These are phyloP conservation scores for Electrona antarctica DNA, from an alignment of 2,113 vertebrate species.

Conservation along the genomic window DNA sequence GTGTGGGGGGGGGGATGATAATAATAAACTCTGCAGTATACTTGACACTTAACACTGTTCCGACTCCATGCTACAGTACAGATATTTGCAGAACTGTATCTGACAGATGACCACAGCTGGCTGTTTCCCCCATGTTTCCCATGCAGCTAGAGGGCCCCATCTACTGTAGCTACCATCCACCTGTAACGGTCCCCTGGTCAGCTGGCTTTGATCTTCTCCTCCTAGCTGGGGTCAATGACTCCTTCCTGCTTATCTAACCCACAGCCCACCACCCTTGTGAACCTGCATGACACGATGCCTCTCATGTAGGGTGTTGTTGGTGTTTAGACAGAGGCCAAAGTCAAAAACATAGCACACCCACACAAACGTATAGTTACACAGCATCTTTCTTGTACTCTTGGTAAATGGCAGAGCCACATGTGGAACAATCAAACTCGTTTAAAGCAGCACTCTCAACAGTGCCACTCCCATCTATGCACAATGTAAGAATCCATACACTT, in stretches of 20 bases:
- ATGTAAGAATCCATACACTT: too few species aligned
- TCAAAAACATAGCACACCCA: constrained; percentile 42
- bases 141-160: neutral
- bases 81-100: constrained; percentile 35
- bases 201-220: constrained; percentile 11
- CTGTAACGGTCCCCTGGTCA: constrained; percentile 42
- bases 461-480: too few species aligned
- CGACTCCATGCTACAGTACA: constrained; percentile 15
- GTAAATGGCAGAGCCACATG: too few species aligned
- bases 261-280: constrained; percentile 21
- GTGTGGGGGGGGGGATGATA: constrained; percentile 44
- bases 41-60: constrained; percentile 39
- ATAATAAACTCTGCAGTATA: constrained; percentile 52
- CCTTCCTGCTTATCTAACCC: constrained; percentile 53
- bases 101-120: constrained; percentile 48
- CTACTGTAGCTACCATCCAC: constrained; percentile 28
- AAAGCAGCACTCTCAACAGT: too few species aligned
- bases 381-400: too few species aligned
- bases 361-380: too few species aligned
- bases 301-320: constrained; percentile 30
- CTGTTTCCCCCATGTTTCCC: constrained; percentile 26
- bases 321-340: constrained; percentile 55
- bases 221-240: constrained; percentile 45
- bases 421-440: too few species aligned
- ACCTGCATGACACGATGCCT: constrained; percentile 22